Evolutionary conservation across 2,797 vertebrate genomes (phyloP).

Genomic region (Pipistrellus pipistrellus): DNA sequence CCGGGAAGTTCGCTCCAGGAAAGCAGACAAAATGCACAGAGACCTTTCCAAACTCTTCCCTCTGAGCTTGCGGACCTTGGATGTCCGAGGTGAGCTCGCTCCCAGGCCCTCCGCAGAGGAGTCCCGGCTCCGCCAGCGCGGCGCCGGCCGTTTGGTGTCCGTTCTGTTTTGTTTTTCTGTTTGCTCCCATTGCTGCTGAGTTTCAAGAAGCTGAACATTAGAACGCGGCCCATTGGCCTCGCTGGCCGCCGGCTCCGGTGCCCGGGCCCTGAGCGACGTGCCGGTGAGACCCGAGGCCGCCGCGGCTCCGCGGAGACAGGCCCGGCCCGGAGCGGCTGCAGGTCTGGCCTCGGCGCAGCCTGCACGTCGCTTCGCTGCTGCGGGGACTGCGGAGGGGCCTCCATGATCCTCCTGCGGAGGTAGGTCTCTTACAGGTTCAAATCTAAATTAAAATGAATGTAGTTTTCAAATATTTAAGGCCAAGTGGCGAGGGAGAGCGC

Average conservation of each 20-base stretch:
- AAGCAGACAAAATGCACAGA: slow-evolving; percentile 78
- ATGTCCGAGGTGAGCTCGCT: slow-evolving; percentile 91
- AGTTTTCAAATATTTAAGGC: slow-evolving; percentile 79
- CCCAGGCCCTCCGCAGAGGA: slow-evolving; percentile 1
- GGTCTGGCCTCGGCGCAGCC: not conserved
- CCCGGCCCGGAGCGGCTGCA: too few relatives aligned
- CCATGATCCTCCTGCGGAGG: slow-evolving; percentile 2
- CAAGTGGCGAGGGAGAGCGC: slow-evolving; percentile 41
- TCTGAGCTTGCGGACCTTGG: slow-evolving; percentile 89
- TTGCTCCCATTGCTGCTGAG: not conserved
- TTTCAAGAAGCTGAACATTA: not conserved
- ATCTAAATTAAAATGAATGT: slow-evolving; percentile 66
- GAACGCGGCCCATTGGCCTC: not conserved
- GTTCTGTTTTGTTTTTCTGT: not conserved
- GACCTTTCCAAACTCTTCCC: slow-evolving; percentile 90
- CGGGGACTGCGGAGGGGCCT: slow-evolving; percentile 35
- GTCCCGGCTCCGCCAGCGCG: not conserved
- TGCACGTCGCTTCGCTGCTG: not conserved
- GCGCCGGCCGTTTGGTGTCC: not conserved
- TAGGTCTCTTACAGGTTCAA: slow-evolving; percentile 58
- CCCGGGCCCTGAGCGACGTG: not conserved
- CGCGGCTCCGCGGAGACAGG: too few relatives aligned
- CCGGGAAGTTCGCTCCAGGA: slow-evolving; percentile 91
- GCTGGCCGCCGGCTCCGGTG: not conserved
- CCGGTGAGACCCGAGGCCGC: slow-evolving; percentile 25